These are phyloP conservation scores for Gambusia affinis DNA, from an alignment of 2,113 vertebrate species.

Conservation along the genomic window DNA sequence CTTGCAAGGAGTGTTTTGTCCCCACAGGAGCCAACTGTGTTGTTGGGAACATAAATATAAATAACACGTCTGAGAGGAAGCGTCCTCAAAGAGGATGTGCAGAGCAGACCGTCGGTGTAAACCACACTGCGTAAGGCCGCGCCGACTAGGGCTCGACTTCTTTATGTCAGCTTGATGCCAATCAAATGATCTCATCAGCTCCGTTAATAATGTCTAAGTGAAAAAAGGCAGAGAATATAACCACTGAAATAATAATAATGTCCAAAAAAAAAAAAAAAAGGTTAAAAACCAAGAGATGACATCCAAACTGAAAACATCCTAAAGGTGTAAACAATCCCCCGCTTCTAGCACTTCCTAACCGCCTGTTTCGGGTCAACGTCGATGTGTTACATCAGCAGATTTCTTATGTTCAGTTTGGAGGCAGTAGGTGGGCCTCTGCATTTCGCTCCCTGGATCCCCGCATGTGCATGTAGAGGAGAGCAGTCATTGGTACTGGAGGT, in stretches of 20 bases:
- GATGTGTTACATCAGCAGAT: constrained; percentile 20
- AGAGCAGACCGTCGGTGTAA: constrained; percentile 8
- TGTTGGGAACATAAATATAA: constrained; percentile 60
- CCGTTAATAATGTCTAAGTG: background rate
- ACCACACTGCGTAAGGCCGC: constrained; percentile 17
- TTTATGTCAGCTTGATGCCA: background rate
- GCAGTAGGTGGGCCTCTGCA: constrained; percentile 8
- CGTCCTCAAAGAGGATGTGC: constrained; percentile 18
- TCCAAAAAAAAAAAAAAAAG: background rate
- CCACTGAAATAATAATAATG: background rate
- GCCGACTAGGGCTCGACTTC: constrained; percentile 4
- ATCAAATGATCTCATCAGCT: constrained; percentile 14
- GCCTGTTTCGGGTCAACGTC: constrained; percentile 12
- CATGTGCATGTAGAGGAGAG: background rate
- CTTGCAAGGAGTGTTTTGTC: constrained; percentile 40
- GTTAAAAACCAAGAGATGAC: constrained; percentile 20
- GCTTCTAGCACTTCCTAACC: constrained; percentile 11
- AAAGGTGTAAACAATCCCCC: constrained; percentile 54
- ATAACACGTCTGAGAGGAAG: constrained; percentile 38
- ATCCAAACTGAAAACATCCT: constrained; percentile 23
- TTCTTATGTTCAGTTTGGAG: constrained; percentile 18
- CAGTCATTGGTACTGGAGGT: constrained; percentile 96
- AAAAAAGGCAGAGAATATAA: constrained; percentile 5
- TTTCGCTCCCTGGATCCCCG: background rate
- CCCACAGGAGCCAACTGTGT: constrained; percentile 50